phyloP scores from a whole-genome alignment of 2,797 vertebrate genomes.

The Alexandromys oeconomus region DNA sequence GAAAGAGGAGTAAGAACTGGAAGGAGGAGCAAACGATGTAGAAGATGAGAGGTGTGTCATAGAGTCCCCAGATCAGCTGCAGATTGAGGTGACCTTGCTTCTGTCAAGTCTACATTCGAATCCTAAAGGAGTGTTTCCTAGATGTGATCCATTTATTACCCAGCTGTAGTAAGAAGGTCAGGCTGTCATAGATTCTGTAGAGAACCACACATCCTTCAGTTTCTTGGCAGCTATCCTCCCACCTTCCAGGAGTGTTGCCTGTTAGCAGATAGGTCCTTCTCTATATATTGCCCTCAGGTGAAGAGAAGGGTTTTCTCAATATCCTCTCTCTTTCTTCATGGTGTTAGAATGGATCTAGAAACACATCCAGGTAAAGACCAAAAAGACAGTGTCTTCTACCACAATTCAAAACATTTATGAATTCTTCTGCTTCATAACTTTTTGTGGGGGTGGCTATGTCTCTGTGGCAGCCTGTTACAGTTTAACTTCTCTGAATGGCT shows the following conservation, averaged over 20 bases:
- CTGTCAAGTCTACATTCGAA: background rate
- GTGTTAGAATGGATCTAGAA: background rate
- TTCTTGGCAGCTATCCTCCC: background rate
- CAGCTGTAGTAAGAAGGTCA: background rate
- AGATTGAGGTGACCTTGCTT: background rate
- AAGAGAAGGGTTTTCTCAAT: background rate
- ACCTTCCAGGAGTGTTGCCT: background rate
- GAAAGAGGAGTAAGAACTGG: background rate
- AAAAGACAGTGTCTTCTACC: background rate
- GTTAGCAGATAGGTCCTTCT: background rate
- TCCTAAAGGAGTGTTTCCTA: background rate
- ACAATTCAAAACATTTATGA: background rate
- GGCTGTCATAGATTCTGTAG: background rate
- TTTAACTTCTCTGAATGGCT: background rate
- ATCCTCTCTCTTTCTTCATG: background rate
- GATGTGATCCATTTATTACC: background rate
- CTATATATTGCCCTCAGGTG: background rate
- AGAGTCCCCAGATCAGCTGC: background rate
- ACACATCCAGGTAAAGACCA: background rate
- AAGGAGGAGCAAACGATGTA: background rate
- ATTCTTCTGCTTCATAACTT: background rate
- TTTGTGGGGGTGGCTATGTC: background rate
- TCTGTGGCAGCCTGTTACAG: background rate
- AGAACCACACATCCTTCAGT: background rate
- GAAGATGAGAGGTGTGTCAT: background rate